phyloP scores from a whole-genome alignment of 2,113 vertebrate species.

The Rhodinocichla rosea region DNA sequence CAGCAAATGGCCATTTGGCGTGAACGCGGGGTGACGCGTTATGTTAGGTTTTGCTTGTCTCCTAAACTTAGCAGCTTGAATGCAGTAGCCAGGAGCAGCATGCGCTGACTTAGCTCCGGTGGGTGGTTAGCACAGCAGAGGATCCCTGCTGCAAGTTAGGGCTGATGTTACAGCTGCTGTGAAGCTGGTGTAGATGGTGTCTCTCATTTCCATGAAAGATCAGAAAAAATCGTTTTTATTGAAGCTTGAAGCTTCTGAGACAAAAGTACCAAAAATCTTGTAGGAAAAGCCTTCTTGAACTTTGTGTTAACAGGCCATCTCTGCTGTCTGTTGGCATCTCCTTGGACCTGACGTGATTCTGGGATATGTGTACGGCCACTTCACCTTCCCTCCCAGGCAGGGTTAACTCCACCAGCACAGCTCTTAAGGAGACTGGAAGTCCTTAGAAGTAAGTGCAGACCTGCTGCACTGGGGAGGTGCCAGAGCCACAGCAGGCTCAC shows the following conservation, averaged over 20 bases:
- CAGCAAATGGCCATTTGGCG: not conserved
- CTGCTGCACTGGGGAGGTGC: not conserved
- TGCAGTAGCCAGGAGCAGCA: fast-evolving
- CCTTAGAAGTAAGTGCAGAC: not conserved
- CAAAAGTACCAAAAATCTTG: not conserved
- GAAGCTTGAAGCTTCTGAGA: not conserved
- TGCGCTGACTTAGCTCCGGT: fast-evolving
- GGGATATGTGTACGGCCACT: not conserved
- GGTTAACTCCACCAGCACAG: not conserved
- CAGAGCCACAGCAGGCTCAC: not conserved
- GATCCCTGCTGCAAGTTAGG: not conserved
- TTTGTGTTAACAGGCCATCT: not conserved
- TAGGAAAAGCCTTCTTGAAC: not conserved
- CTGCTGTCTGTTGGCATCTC: not conserved
- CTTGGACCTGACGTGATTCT: fast-evolving
- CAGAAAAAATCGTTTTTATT: fast-evolving
- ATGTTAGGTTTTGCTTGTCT: not conserved
- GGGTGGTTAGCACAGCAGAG: not conserved
- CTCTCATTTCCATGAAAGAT: not conserved
- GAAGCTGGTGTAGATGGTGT: fast-evolving
- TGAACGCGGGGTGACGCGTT: fast-evolving
- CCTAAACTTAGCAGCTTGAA: not conserved
- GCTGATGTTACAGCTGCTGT: not conserved
- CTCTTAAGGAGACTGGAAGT: not conserved
- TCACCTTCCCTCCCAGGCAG: not conserved